Conservation (phyloP, 2,888 invertebrate species). For the Anoncus sp. region DNA sequence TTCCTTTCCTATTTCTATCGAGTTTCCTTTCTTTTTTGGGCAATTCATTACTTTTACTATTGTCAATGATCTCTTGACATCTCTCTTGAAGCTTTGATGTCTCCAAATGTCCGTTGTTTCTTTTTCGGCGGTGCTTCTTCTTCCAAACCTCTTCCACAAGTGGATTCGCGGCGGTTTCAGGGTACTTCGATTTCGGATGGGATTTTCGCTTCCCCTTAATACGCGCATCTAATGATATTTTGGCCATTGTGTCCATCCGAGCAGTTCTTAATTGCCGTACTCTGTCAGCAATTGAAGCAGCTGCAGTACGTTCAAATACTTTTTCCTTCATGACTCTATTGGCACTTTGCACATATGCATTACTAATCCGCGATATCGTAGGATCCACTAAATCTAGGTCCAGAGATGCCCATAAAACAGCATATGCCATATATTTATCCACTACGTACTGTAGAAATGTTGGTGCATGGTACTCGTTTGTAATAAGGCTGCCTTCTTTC, state of each 20-base stretch:
- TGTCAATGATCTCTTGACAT: not conserved
- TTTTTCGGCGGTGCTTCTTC: not conserved
- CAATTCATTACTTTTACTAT: not conserved
- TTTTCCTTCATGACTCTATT: conserved; percentile 1
- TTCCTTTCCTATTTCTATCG: not conserved
- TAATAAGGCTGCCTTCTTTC: not conserved
- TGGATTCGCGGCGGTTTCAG: conserved; percentile 31
- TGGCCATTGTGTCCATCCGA: conserved; percentile 10
- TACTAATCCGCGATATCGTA: conserved; percentile 59
- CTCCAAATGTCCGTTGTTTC: not conserved
- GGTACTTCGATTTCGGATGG: conserved; percentile 17
- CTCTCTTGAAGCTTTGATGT: too few relatives aligned
- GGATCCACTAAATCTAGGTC: conserved; percentile 54
- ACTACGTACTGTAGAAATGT: conserved; percentile 58
- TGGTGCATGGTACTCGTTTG: conserved; percentile 45
- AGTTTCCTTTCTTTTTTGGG: not conserved
- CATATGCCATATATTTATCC: conserved; percentile 59
- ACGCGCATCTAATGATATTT: conserved; percentile 9
- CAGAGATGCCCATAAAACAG: conserved; percentile 55
- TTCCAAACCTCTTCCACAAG: conserved; percentile 32
- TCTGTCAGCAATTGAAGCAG: conserved; percentile 25
- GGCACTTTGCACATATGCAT: conserved; percentile 59
- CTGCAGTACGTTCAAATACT: conserved; percentile 7
- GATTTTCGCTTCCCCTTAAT: conserved; percentile 17
- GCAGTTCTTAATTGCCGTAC: conserved; percentile 1